Percentiles rank a stretch among this genome's conserved stretches.
Evolutionary conservation across 2,888 invertebrate genomes (phyloP).

Genomic region (Parasteatoda lunata): DNA sequence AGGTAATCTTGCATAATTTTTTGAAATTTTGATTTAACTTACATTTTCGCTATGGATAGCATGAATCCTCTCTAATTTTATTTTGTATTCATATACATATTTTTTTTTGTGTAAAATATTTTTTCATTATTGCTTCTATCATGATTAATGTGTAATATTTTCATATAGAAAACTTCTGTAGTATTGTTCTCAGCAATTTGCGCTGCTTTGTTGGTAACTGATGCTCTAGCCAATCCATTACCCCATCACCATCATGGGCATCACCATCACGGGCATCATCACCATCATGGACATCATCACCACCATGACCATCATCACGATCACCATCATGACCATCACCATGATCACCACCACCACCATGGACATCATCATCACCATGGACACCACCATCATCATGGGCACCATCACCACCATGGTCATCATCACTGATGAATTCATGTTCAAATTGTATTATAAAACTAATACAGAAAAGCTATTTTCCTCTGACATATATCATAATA

Average conservation of each 20-base stretch:
- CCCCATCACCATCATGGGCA: not conserved
- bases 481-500: too few species aligned
- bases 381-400: not conserved
- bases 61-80: too few species aligned
- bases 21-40: too few species aligned
- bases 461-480: too few species aligned
- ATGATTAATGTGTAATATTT: not conserved
- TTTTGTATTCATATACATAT: too few species aligned
- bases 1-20: too few species aligned
- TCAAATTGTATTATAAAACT: too few species aligned
- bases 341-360: not conserved
- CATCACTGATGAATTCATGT: not conserved
- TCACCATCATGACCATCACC: not conserved
- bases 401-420: slow-evolving; percentile 3
- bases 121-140: too few species aligned
- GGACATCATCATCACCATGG: slow-evolving; percentile 4
- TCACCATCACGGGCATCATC: slow-evolving; percentile 3
- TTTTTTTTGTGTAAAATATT: too few species aligned
- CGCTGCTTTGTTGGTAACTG: not conserved
- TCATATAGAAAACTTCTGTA: not conserved
- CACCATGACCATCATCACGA: not conserved
- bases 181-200: not conserved
- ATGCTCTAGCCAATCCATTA: not conserved
- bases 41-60: too few species aligned
- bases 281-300: slow-evolving; percentile 4